These are phyloP conservation scores for Dasypogon diadema DNA, from an alignment of 2,888 invertebrate genomes.

Conservation along the genomic window DNA sequence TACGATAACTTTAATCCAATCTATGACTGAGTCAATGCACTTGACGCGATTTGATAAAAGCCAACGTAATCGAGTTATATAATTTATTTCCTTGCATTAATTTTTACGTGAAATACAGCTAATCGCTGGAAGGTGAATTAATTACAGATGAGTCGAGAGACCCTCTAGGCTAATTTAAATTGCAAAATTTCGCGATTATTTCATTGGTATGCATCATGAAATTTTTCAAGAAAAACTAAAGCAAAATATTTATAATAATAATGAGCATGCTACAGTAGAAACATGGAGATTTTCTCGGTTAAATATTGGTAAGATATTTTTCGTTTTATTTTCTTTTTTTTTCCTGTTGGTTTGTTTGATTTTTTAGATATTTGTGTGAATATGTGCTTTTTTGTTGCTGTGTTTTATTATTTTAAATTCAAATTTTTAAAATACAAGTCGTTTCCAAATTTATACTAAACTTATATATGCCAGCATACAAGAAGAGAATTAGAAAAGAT, in stretches of 20 bases:
- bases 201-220: slow-evolving; percentile 10
- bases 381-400: too few species aligned
- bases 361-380: too few species aligned
- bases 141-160: slow-evolving; percentile 18
- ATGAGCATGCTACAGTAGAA: neutral
- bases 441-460: too few species aligned
- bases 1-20: too few species aligned
- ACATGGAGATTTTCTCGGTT: slow-evolving; percentile 16
- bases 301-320: slow-evolving; percentile 35
- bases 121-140: neutral
- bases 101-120: neutral
- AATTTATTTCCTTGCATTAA: neutral
- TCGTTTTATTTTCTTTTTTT: neutral
- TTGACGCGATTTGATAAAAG: neutral
- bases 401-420: too few species aligned
- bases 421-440: too few species aligned
- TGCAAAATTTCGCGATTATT: slow-evolving; percentile 27
- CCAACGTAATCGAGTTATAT: neutral
- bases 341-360: too few species aligned
- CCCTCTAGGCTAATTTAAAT: slow-evolving; percentile 3
- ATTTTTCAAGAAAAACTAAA: neutral
- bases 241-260: neutral
- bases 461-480: too few species aligned
- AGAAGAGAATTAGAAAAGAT: too few species aligned
- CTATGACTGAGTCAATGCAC: neutral